These are phyloP conservation scores for Calonectris borealis DNA, from an alignment of 2,113 vertebrate genomes.

Conservation along the genomic window DNA sequence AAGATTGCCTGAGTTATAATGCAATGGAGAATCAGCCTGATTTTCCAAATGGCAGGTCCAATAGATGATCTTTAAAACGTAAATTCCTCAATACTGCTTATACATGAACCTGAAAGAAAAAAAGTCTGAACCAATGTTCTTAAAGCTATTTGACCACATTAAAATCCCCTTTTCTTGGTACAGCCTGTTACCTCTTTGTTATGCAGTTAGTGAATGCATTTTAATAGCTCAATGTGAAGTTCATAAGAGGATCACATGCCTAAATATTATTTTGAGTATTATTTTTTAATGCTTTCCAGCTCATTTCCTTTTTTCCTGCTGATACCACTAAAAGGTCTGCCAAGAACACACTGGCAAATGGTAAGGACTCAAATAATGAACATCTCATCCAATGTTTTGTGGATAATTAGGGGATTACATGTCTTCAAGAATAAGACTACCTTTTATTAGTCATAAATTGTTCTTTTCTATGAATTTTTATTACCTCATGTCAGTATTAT, in stretches of 20 bases:
- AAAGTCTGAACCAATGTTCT: not conserved
- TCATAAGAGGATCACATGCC: not conserved
- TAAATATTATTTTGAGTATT: not conserved
- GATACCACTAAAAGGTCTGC: not conserved
- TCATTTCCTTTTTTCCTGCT: slow-evolving; percentile 3
- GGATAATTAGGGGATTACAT: slow-evolving; percentile 14
- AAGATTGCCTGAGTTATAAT: not conserved
- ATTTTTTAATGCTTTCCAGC: slow-evolving; percentile 20
- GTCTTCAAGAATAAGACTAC: not conserved
- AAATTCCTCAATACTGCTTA: not conserved
- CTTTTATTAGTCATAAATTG: slow-evolving; percentile 1
- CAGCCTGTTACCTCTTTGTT: not conserved
- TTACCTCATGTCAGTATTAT: not conserved
- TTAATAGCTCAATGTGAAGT: not conserved
- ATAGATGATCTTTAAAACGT: not conserved
- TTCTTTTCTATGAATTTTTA: not conserved
- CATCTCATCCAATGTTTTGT: not conserved
- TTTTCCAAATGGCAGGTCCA: not conserved
- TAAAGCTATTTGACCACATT: not conserved
- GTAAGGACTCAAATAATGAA: not conserved
- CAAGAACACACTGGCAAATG: not conserved
- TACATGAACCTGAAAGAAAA: not conserved
- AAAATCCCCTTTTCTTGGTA: not conserved
- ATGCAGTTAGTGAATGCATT: not conserved
- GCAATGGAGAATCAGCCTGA: not conserved